Evolutionary conservation across 2,888 invertebrate species (phyloP).

Genomic region (Creontiades dilutus): DNA sequence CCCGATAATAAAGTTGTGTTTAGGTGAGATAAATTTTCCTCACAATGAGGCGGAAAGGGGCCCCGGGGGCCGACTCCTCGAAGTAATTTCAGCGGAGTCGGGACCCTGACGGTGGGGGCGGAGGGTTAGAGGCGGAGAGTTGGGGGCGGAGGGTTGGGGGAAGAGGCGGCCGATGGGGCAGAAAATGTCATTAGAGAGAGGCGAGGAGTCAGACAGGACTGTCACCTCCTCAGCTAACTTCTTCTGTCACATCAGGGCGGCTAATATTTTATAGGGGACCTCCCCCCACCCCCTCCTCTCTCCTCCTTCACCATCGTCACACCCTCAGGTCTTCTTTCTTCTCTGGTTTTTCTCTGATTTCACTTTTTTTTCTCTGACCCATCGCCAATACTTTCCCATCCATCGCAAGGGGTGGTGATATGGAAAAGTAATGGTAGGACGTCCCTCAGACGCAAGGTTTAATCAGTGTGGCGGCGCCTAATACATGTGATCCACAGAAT

Average conservation of each 20-base stretch:
- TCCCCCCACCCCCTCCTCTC: neutral
- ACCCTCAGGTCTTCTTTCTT: neutral
- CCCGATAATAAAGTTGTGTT: constrained; percentile 36
- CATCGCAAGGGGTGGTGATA: too few species aligned
- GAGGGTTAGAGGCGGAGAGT: neutral
- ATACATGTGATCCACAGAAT: too few species aligned
- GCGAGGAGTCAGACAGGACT: constrained; percentile 4
- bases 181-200: constrained; percentile 23
- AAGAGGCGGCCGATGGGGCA: neutral
- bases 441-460: too few species aligned
- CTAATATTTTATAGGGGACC: constrained; percentile 20
- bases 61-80: neutral
- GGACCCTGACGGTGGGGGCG: neutral
- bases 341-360: neutral
- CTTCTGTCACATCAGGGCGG: constrained; percentile 3
- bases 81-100: constrained; percentile 26
- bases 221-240: constrained; percentile 4
- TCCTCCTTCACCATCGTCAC: neutral
- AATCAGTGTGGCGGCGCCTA: too few species aligned
- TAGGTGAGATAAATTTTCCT: constrained; percentile 42
- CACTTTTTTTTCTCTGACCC: too few species aligned
- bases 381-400: too few species aligned
- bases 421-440: too few species aligned
- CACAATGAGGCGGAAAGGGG: constrained; percentile 11
- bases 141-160: neutral